Evolutionary conservation across 2,888 invertebrate genomes (phyloP).

Genomic region (Sympetrum striolatum): DNA sequence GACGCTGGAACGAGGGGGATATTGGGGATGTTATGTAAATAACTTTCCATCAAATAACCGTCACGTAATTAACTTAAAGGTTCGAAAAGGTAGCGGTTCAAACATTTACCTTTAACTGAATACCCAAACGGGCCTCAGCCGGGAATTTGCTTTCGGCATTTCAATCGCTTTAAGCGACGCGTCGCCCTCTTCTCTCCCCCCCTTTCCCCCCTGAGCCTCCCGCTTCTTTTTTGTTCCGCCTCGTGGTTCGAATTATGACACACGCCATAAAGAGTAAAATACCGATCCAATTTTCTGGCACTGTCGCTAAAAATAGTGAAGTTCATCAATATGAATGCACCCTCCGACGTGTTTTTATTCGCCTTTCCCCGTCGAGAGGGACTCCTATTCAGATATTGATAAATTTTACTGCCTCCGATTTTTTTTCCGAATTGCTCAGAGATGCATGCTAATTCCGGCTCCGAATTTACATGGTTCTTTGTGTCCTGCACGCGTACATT

Average conservation of each 20-base stretch:
- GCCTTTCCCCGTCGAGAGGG: background rate
- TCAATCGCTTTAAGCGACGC: slow-evolving; percentile 38
- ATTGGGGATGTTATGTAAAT: slow-evolving; percentile 29
- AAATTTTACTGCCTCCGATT: background rate
- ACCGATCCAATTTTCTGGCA: background rate
- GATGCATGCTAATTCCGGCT: too few relatives aligned
- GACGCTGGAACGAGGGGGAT: background rate
- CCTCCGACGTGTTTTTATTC: background rate
- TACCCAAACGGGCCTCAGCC: slow-evolving; percentile 6
- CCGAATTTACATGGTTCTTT: too few relatives aligned
- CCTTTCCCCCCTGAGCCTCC: background rate
- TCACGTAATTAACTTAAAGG: slow-evolving; percentile 29
- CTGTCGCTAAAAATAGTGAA: background rate
- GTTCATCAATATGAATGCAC: slow-evolving; percentile 11
- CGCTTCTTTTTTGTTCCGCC: background rate
- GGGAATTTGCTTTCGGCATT: slow-evolving; percentile 17
- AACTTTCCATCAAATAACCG: slow-evolving; percentile 34
- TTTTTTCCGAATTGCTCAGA: background rate
- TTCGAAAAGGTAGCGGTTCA: slow-evolving; percentile 25
- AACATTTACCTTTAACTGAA: slow-evolving; percentile 17
- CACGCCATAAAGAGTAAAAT: slow-evolving; percentile 8
- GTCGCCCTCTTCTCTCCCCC: background rate
- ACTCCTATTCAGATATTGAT: background rate
- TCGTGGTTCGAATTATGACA: slow-evolving; percentile 8
- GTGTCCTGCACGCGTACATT: too few relatives aligned